Evolutionary conservation across 2,888 invertebrate genomes (phyloP).

Genomic region (Pycnomerus fuliginosus): DNA sequence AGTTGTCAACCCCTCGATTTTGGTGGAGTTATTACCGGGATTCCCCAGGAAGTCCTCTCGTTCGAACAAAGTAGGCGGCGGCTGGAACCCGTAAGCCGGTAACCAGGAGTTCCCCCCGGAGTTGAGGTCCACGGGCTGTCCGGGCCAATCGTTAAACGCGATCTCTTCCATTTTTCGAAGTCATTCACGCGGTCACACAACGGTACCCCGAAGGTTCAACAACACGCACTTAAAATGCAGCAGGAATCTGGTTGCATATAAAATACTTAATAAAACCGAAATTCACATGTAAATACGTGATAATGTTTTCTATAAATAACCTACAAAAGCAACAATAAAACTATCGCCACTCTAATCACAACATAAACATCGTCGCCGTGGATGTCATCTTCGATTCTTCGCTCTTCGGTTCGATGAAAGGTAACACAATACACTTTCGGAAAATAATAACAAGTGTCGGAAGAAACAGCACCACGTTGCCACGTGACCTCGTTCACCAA

Average conservation of each 20-base stretch:
- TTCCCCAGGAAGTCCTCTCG: constrained; percentile 62
- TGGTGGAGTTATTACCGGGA: constrained; percentile 56
- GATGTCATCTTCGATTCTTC: constrained; percentile 8
- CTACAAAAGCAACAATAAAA: too few species aligned
- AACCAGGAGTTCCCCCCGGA: constrained; percentile 71
- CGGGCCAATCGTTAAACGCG: constrained; percentile 65
- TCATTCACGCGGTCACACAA: constrained; percentile 44
- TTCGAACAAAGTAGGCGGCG: constrained; percentile 58
- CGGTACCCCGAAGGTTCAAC: constrained; percentile 26
- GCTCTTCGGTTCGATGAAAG: not conserved
- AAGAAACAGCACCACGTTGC: too few species aligned
- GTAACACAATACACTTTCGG: constrained; percentile 1
- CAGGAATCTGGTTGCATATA: too few species aligned
- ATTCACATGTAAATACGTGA: too few species aligned
- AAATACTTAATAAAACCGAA: too few species aligned
- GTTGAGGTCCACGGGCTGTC: constrained; percentile 57
- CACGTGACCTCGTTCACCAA: constrained; percentile 16
- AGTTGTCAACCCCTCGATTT: not conserved
- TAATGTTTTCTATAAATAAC: too few species aligned
- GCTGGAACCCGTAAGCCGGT: constrained; percentile 76
- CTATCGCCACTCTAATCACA: constrained; percentile 2
- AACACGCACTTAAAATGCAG: not conserved
- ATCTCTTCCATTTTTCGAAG: constrained; percentile 59
- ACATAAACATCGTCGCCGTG: not conserved
- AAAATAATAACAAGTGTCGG: constrained; percentile 9